These are phyloP conservation scores for Aspidapion aeneum DNA, from an alignment of 2,888 invertebrate genomes.

Conservation along the genomic window DNA sequence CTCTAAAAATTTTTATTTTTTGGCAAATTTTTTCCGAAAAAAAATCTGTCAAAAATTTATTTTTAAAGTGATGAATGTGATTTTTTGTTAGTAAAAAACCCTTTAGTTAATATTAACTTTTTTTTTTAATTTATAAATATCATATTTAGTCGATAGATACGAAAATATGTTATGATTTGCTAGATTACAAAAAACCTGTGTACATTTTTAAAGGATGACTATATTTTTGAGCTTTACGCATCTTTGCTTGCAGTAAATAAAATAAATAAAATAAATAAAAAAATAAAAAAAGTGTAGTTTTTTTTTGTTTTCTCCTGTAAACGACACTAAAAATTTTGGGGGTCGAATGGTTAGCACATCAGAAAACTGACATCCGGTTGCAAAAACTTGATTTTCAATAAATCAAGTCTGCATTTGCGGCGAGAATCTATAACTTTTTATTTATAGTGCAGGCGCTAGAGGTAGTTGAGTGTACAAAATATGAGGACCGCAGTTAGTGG, in stretches of 20 bases:
- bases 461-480: no score
- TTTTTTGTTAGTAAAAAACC: conserved; percentile 39
- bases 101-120: conserved; percentile 39
- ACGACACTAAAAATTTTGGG: no score
- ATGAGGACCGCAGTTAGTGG: no score
- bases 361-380: no score
- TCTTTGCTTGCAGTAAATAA: conserved; percentile 46
- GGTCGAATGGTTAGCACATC: no score
- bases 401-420: no score
- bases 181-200: conserved; percentile 24
- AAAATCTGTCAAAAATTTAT: conserved; percentile 5
- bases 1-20: conserved; percentile 42
- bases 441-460: no score
- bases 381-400: no score
- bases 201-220: conserved; percentile 38
- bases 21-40: background rate
- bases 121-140: conserved; percentile 38
- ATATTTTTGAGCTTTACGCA: conserved; percentile 45
- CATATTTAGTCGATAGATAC: conserved; percentile 30
- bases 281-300: no score
- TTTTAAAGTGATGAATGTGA: conserved; percentile 47
- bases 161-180: background rate
- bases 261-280: conserved; percentile 1
- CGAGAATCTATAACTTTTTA: no score
- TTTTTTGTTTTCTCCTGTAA: no score